Evolutionary conservation across 2,888 invertebrate genomes (phyloP), one percentile per base, ranked within the genome.

Genomic region (Lumbricus terrestris): DNA sequence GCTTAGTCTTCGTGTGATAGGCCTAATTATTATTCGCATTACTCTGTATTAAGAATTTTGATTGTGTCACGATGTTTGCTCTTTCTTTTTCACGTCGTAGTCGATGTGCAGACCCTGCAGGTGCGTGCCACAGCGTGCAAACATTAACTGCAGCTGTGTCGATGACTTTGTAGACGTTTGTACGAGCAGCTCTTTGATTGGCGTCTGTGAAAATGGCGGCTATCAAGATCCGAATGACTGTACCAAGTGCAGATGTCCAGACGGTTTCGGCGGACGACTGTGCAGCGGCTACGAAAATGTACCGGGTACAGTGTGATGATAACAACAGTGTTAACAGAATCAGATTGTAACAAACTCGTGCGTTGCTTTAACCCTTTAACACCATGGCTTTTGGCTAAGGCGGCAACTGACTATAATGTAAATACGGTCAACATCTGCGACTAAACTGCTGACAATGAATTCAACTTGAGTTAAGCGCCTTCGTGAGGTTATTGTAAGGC

Each of bases 181-280:
- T 33, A 13, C 35, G 3, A 37, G 35, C 34, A 85, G 85, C 16
- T 23, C 20, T 34, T 85, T 85, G 85, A 34, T 0, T 37, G 85
- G 85, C 20, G 37, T 37, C 35, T 85, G 85, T 85, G 6, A 35
- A 37, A 85, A 91, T 42, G 90, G 85, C 35, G 92, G 91, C 18
- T 91, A 91, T 69, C 90, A 90, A 88, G 91, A 92, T 42, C 91
- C 91, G 16, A 91, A 91, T 34, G 42, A 89, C 90, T 92, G 92
- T 42, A 82, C 82, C 82, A 29, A n/a, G 40, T 92, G 92, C 90
- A 91, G 88, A 33, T 92, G 92, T 90, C 91, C 92, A 6, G 91
- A 91, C 89, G 92, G 92, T 4, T 90, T 90, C 34, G 40, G n/a
- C 4, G 92, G 91, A 88, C 29, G 34, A 82, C 88, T 85, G 82